These are phyloP conservation scores for Dynastes maya DNA, from an alignment of 2,888 invertebrate genomes.

Conservation along the genomic window DNA sequence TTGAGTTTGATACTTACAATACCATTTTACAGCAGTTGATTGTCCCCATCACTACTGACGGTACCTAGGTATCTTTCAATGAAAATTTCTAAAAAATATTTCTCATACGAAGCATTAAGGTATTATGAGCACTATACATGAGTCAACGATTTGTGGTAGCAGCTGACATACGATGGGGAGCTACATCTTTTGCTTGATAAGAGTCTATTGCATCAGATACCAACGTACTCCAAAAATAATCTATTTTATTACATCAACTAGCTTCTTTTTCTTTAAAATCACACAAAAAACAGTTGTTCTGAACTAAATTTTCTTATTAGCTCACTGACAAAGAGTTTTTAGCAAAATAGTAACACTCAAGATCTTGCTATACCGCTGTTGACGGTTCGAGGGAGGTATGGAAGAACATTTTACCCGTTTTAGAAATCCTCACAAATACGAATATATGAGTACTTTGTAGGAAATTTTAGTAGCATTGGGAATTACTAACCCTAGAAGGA, in stretches of 20 bases:
- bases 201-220: constrained; percentile 74
- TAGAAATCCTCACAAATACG: not conserved
- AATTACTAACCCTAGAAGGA: constrained; percentile 45
- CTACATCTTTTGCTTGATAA: constrained; percentile 80
- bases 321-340: constrained; percentile 54
- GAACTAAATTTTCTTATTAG: constrained; percentile 56
- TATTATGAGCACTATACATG: constrained; percentile 77
- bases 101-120: constrained; percentile 59
- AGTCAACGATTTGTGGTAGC: constrained; percentile 76
- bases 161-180: constrained; percentile 77
- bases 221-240: constrained; percentile 70
- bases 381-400: constrained; percentile 78
- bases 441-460: constrained; percentile 15
- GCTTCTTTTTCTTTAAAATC: constrained; percentile 47
- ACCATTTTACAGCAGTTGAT: constrained; percentile 79
- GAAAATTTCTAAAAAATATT: not conserved
- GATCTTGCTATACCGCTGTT: constrained; percentile 76
- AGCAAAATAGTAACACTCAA: constrained; percentile 57
- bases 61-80: constrained; percentile 72
- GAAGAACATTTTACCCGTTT: not conserved
- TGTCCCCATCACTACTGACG: constrained; percentile 79
- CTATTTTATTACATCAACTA: not conserved
- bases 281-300: constrained; percentile 54
- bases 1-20: constrained; percentile 76
- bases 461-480: constrained; percentile 50